Evolutionary conservation across 2,888 invertebrate genomes (phyloP).

Genomic region (Diplolepis rosae): DNA sequence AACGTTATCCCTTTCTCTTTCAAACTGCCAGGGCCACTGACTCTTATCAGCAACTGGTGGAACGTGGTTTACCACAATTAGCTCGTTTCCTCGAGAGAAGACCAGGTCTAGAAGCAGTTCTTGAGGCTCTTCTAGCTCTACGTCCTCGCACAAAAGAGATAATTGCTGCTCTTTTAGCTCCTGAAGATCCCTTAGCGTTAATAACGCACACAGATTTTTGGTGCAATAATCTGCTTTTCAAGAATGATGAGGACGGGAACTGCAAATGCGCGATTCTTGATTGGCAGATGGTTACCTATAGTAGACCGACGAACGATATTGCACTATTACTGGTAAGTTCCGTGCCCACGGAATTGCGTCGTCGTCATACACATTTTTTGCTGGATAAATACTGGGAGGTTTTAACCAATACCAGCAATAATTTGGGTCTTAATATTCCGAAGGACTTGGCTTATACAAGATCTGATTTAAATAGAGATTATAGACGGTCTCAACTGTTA

Average conservation of each 20-base stretch:
- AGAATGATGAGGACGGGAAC: conserved; percentile 60
- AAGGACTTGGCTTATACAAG: conserved; percentile 76
- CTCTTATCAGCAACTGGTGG: conserved; percentile 85
- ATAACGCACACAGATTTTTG: conserved; percentile 90
- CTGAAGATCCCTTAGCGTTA: conserved; percentile 83
- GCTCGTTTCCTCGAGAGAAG: conserved; percentile 82
- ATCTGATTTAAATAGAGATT: conserved; percentile 76
- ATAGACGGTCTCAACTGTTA: conserved; percentile 81
- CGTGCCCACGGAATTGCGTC: conserved; percentile 81
- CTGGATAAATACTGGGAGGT: conserved; percentile 83
- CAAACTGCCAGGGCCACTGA: conserved; percentile 87
- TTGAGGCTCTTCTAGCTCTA: conserved; percentile 77
- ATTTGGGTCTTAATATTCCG: conserved; percentile 79
- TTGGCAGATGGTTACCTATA: conserved; percentile 90
- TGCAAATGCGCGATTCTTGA: conserved; percentile 84
- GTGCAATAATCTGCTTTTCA: conserved; percentile 86
- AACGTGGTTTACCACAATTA: conserved; percentile 85
- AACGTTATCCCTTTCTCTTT: conserved; percentile 82
- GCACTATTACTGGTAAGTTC: conserved; percentile 84
- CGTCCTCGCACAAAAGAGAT: conserved; percentile 83
- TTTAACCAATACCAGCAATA: conserved; percentile 78
- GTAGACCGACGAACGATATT: conserved; percentile 85
- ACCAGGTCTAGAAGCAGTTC: conserved; percentile 79
- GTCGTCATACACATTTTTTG: conserved; percentile 78
- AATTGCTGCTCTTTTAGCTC: conserved; percentile 82